Evolutionary conservation across 2,113 vertebrate genomes (phyloP).

Genomic region (Catharus minimus): DNA sequence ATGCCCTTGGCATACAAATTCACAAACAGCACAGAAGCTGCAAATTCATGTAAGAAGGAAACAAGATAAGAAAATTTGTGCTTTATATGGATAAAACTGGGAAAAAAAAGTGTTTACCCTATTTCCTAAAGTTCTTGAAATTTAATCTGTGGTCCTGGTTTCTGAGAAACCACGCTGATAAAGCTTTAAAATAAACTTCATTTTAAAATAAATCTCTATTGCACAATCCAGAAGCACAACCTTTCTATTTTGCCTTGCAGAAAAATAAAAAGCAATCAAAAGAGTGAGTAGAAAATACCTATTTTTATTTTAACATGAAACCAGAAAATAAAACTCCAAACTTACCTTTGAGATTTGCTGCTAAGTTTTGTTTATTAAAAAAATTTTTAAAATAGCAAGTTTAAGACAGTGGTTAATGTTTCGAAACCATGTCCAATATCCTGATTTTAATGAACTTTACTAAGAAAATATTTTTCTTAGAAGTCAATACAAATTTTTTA

Average conservation of each 20-base stretch:
- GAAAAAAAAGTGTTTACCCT: not conserved
- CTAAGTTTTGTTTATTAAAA: not conserved
- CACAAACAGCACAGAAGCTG: not conserved
- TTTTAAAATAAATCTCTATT: not conserved
- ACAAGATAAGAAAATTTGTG: not conserved
- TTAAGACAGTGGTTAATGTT: not conserved
- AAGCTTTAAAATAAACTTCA: not conserved
- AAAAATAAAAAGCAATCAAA: not conserved
- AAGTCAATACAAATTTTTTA: not conserved
- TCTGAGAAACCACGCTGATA: not conserved
- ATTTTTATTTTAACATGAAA: not conserved
- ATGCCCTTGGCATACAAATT: not conserved
- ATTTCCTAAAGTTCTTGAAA: not conserved
- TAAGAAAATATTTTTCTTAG: not conserved
- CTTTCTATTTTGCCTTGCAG: not conserved
- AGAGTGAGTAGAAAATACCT: not conserved
- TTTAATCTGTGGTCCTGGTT: not conserved
- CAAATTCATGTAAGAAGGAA: not conserved
- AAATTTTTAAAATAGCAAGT: not conserved
- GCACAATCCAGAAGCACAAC: not conserved
- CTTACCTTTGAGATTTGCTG: not conserved
- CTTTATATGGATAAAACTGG: not conserved
- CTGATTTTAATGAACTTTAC: not conserved
- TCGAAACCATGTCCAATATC: not conserved
- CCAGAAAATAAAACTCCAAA: not conserved